A percentile compares a stretch with the other conserved stretches of the same genome.
Conservation (phyloP, 2,888 invertebrate genomes). For the Helobdella robusta region DNA sequence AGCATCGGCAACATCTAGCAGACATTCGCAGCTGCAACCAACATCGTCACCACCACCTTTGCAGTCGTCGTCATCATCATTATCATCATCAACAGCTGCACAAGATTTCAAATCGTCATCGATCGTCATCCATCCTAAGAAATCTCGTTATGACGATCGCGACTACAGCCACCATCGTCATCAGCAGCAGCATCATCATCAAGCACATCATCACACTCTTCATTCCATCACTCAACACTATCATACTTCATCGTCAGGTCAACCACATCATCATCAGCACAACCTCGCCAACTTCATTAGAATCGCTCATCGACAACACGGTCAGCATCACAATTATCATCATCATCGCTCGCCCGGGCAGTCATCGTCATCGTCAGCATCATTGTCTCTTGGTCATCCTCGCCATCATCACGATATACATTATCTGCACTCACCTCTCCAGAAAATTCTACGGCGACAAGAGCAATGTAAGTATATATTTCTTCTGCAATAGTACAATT, state of each 20-base stretch:
- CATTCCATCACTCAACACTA: not conserved
- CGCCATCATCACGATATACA: too few relatives aligned
- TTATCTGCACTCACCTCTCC: too few relatives aligned
- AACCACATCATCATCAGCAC: not conserved
- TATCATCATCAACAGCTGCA: constrained; percentile 38
- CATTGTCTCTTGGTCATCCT: not conserved
- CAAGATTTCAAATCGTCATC: not conserved
- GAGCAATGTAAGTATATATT: too few relatives aligned
- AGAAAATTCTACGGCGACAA: too few relatives aligned
- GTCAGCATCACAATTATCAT: not conserved
- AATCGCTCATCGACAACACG: too few relatives aligned
- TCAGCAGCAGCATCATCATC: constrained; percentile 1
- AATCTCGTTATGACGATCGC: not conserved
- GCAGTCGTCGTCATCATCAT: constrained; percentile 2
- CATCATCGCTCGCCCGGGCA: not conserved
- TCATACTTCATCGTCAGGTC: not conserved
- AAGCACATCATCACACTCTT: not conserved
- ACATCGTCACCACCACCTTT: too few relatives aligned
- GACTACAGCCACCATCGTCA: constrained; percentile 9
- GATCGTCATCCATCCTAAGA: constrained; percentile 7
- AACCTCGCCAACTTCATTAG: not conserved
- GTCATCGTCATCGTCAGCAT: constrained; percentile 2
- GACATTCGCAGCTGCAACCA: too few relatives aligned
- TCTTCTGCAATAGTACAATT: too few relatives aligned
- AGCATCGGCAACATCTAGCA: too few relatives aligned